A percentile compares a stretch with the other conserved stretches of the same genome.
phyloP scores from a whole-genome alignment of 1,140 invertebrate species.

The Pseudobourletiella spinata region DNA sequence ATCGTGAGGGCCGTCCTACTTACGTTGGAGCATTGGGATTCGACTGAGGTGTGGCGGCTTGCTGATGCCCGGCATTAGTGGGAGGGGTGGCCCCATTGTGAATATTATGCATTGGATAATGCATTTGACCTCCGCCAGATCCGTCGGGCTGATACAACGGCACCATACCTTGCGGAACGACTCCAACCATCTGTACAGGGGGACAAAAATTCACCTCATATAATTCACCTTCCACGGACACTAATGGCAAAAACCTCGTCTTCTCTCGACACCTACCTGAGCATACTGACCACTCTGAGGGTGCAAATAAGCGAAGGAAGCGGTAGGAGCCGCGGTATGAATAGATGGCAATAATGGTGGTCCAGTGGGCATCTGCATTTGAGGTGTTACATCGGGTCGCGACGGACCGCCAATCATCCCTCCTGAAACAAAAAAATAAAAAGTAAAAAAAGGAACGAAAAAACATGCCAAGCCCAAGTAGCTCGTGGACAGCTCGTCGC shows the following conservation, averaged over 20 bases:
- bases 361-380: slow-evolving; percentile 63
- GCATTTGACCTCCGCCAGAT: slow-evolving; percentile 24
- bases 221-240: too few species aligned
- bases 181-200: slow-evolving; percentile 10
- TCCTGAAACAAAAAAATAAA: neutral
- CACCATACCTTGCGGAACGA: slow-evolving; percentile 14
- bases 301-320: slow-evolving; percentile 14
- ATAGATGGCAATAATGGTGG: slow-evolving; percentile 65
- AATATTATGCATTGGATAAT: slow-evolving; percentile 24
- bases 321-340: slow-evolving; percentile 23
- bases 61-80: slow-evolving; percentile 27
- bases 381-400: slow-evolving; percentile 53
- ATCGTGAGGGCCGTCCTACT: too few species aligned
- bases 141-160: slow-evolving; percentile 19
- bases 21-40: slow-evolving; percentile 28
- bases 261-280: neutral
- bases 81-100: slow-evolving; percentile 22
- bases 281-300: slow-evolving; percentile 5
- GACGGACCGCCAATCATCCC: slow-evolving; percentile 42
- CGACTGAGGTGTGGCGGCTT: slow-evolving; percentile 6
- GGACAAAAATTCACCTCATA: too few species aligned
- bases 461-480: neutral
- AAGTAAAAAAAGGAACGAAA: neutral
- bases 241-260: neutral
- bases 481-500: too few species aligned